Conservation (phyloP, 2,113 vertebrate species). For the cat (Felis catus) region F.catus_Fca126_mat1.0 CM031419.1:93432001-93432500, state of each 20-base stretch:
- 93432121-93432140: background rate
- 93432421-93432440: background rate
- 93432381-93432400: background rate
- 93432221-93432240: background rate
- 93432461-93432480: accelerated
- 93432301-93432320: background rate
- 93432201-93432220: background rate
- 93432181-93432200: background rate
- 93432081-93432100: background rate
- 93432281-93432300: accelerated
- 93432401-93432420: background rate
- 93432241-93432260: background rate
- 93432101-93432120: background rate
- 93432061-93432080: background rate
- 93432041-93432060: background rate
- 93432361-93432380: background rate
- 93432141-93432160: too few relatives aligned
- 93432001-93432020: background rate
- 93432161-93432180: background rate
- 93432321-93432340: background rate
- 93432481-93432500: too few relatives aligned
- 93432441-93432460: background rate
- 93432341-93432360: background rate
- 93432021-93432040: background rate
- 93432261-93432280: background rate